These are phyloP conservation scores for Narcine bancroftii DNA, from an alignment of 2,113 vertebrate genomes.

Conservation along the genomic window DNA sequence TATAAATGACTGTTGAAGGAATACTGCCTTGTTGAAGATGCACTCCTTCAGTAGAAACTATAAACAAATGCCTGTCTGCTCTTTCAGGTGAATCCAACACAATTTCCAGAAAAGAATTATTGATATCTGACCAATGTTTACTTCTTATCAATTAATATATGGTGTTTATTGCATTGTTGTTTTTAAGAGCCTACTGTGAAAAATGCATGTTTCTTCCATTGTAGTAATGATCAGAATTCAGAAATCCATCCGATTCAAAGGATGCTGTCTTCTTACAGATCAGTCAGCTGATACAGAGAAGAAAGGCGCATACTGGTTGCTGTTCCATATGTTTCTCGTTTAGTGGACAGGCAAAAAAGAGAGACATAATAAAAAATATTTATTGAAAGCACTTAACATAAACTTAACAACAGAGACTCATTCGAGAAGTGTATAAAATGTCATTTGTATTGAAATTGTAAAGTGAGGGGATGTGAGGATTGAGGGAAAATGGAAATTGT, in stretches of 20 bases:
- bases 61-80: not conserved
- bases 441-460: too few relatives aligned
- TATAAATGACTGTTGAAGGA: not conserved
- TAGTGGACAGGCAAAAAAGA: too few relatives aligned
- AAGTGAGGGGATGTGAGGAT: too few relatives aligned
- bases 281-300: not conserved
- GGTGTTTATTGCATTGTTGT: not conserved
- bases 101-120: not conserved
- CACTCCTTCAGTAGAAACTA: not conserved
- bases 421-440: too few relatives aligned
- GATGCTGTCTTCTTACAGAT: not conserved
- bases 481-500: too few relatives aligned
- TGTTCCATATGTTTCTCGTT: too few relatives aligned
- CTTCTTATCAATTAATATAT: not conserved
- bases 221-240: not conserved
- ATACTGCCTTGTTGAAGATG: not conserved
- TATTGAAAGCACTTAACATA: too few relatives aligned
- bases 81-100: not conserved
- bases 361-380: too few relatives aligned
- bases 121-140: not conserved
- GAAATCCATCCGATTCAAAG: not conserved
- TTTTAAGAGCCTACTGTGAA: too few relatives aligned
- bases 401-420: too few relatives aligned
- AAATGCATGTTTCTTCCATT: not conserved
- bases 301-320: too few relatives aligned